phyloP scores from a whole-genome alignment of 2,113 vertebrate genomes.

The Oreochromis tanganicae region DNA sequence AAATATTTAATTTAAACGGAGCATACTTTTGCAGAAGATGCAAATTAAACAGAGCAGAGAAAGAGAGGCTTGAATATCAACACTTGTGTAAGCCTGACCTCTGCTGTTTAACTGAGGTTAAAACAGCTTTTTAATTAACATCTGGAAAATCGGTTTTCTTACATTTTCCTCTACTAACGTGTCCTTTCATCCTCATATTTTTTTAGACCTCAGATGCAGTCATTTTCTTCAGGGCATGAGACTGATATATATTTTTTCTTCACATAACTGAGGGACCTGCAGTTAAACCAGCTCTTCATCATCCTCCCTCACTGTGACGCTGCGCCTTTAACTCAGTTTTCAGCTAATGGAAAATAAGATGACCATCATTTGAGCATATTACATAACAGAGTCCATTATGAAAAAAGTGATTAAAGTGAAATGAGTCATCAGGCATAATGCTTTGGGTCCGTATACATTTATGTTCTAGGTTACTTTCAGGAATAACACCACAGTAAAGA shows the following conservation, averaged over 20 bases:
- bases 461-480: not conserved
- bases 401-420: not conserved
- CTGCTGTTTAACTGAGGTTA: conserved; percentile 17
- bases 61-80: not conserved
- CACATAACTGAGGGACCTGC: not conserved
- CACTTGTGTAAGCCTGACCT: conserved; percentile 10
- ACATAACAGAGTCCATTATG: not conserved
- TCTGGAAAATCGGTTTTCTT: not conserved
- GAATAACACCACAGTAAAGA: not conserved
- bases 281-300: not conserved
- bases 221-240: not conserved
- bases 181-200: rapidly evolving
- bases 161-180: not conserved
- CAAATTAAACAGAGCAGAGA: not conserved
- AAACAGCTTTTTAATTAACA: not conserved
- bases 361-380: not conserved
- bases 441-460: rapidly evolving
- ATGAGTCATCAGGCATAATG: not conserved
- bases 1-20: not conserved
- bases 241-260: rapidly evolving
- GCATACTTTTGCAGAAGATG: not conserved
- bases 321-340: not conserved
- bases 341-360: not conserved
- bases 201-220: not conserved
- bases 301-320: rapidly evolving